Percentiles rank a stretch among this genome's conserved stretches.
Evolutionary conservation across 2,113 vertebrate genomes (phyloP).

Genomic region (Bufo gargarizans): DNA sequence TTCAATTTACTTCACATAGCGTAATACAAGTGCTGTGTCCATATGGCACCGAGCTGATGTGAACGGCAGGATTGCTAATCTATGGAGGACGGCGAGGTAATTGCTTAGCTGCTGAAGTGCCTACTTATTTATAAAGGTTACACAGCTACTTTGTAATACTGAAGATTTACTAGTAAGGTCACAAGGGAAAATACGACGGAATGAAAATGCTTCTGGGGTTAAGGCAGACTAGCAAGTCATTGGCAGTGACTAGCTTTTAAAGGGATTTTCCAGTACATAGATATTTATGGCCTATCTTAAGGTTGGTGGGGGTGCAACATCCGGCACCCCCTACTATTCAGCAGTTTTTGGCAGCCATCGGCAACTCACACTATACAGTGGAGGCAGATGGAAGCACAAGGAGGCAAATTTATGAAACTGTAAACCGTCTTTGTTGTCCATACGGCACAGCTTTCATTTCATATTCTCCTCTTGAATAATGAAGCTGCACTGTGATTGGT

Average conservation of each 20-base stretch:
- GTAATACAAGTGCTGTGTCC: neutral
- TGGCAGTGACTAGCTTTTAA: neutral
- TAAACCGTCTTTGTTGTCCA: too few species aligned
- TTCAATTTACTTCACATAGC: neutral
- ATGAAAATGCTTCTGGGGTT: neutral
- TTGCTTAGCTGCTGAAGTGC: neutral
- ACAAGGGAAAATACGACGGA: neutral
- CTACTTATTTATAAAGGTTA: neutral
- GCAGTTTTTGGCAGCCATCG: too few species aligned
- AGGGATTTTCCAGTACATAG: too few species aligned
- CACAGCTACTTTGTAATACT: neutral
- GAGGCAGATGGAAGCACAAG: too few species aligned
- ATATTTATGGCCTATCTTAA: too few species aligned
- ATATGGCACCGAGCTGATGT: constrained; percentile 6
- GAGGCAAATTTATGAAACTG: too few species aligned
- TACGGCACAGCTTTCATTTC: too few species aligned
- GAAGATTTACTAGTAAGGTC: neutral
- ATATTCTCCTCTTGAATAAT: too few species aligned
- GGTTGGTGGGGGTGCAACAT: too few species aligned
- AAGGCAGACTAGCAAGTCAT: neutral
- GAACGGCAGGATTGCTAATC: neutral
- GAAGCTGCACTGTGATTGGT: too few species aligned
- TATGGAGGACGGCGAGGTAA: neutral
- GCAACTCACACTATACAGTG: too few species aligned
- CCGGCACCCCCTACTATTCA: too few species aligned